Conservation (phyloP, 2,113 vertebrate species). For the Thermophis baileyi region DNA sequence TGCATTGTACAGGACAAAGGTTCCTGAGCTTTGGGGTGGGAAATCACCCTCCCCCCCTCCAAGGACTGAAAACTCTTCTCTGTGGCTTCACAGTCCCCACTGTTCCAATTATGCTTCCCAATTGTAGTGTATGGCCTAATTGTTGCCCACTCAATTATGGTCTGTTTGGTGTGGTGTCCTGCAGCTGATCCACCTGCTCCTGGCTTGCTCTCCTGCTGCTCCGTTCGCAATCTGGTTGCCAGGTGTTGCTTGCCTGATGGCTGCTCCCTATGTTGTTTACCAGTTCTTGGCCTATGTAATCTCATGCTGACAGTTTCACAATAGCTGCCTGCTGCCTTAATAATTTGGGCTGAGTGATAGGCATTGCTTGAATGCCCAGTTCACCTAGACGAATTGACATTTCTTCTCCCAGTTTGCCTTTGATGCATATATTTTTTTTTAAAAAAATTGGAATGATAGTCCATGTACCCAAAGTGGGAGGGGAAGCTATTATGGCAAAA, state of each 20-base stretch:
- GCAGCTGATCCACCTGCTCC: not conserved
- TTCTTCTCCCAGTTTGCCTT: not conserved
- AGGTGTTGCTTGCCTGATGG: slow-evolving; percentile 35
- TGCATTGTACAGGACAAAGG: not conserved
- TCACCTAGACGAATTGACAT: not conserved
- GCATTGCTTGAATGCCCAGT: slow-evolving; percentile 13
- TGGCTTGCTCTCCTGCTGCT: slow-evolving; percentile 14
- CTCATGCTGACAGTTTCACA: not conserved
- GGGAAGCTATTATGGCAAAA: not conserved
- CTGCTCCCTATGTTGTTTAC: slow-evolving; percentile 25
- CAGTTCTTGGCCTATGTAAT: not conserved
- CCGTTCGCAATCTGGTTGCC: slow-evolving; percentile 4
- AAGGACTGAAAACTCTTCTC: not conserved
- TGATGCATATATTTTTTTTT: not conserved
- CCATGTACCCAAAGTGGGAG: not conserved
- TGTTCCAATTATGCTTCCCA: not conserved
- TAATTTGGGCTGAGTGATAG: slow-evolving; percentile 23
- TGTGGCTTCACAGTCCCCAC: not conserved
- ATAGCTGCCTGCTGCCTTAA: slow-evolving; percentile 4
- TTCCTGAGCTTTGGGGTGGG: not conserved
- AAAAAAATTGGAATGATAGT: not conserved
- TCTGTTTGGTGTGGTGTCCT: slow-evolving; percentile 1
- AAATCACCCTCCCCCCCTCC: not conserved
- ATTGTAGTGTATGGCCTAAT: slow-evolving; percentile 37
- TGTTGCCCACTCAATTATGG: slow-evolving; percentile 32